Evolutionary conservation across 2,888 invertebrate species (phyloP), one percentile per base, ranked within the genome.

Genomic region (Laspeyria flexula): DNA sequence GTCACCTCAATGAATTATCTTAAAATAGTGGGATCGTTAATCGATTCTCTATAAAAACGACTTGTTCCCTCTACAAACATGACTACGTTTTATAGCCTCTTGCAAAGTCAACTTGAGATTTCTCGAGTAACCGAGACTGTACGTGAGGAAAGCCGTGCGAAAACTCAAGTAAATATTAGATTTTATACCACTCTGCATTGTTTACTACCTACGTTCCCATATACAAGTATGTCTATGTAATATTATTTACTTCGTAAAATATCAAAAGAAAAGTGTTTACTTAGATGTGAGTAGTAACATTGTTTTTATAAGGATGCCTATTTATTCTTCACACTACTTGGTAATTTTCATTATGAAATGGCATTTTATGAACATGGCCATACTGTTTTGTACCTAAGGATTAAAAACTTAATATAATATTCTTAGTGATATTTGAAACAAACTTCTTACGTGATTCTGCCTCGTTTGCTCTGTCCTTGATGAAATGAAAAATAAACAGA

Each of bases 121-220:
- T 43, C 13, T 31, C n/a, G 7, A 13, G 18, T 38, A n/a, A 13
- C 33, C 33, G 23, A 35, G 12, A 41, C 16, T 10, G 9, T 33
- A 15, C 38, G 12, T 23, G 25, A 44, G 21, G 27, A 16, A 33
- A 56, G 30, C 45, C 15, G 11, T 33, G 16, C 9, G 11, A 25
- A 45, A 45, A 39, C 45, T 39, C 38, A 31, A 45, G 45, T 42
- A 35, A 25, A 59, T 48, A 33, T 15, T 31, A 43, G 16, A 54
- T 59, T 59, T 43, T 41, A 52, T 58, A 31, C 16, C 27, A n/a
- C 37, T 41, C 13, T 42, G 33, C 41, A 40, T 34, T 16, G 33
- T 39, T 30, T 44, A 18, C 12, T 31, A 12, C n/a, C 7, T 12
- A 40, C n/a, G 27, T 39, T n/a, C n/a, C n/a, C n/a, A 15, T 37